Conservation (phyloP, 1,140 invertebrate species). For the Monomorium pharaonis region DNA sequence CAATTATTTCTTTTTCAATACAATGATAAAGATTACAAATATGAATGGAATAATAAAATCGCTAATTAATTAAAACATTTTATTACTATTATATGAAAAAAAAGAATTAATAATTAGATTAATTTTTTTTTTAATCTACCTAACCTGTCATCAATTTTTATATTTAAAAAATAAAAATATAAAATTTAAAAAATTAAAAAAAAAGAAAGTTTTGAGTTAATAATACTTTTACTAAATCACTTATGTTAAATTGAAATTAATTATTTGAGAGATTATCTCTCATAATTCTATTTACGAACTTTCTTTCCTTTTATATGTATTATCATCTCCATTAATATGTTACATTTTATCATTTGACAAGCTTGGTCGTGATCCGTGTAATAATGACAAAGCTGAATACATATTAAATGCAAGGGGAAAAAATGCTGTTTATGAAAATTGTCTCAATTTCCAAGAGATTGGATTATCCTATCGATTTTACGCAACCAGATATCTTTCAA, state of each 20-base stretch:
- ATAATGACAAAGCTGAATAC: not conserved
- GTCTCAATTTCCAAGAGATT: not conserved
- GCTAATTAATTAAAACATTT: not conserved
- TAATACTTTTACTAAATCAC: not conserved
- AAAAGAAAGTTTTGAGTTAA: not conserved
- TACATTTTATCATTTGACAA: not conserved
- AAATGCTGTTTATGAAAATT: not conserved
- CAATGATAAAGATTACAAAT: not conserved
- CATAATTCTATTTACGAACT: not conserved
- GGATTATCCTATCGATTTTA: slow-evolving; percentile 6
- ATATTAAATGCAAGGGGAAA: not conserved
- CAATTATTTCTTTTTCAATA: not conserved
- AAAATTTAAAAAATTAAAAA: slow-evolving; percentile 6
- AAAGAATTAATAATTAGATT: not conserved
- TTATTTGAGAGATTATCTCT: not conserved
- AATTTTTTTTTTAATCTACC: not conserved
- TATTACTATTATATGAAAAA: not conserved
- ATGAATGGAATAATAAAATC: not conserved
- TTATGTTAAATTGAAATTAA: not conserved
- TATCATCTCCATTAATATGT: not conserved
- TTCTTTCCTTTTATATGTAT: not conserved
- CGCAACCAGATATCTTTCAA: slow-evolving; percentile 10
- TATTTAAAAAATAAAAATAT: not conserved
- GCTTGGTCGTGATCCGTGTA: not conserved
- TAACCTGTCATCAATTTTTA: not conserved